Evolutionary conservation across 1,140 invertebrate species (phyloP), one percentile per base, ranked within the genome.

Genomic region (Cyclargus thomasi): DNA sequence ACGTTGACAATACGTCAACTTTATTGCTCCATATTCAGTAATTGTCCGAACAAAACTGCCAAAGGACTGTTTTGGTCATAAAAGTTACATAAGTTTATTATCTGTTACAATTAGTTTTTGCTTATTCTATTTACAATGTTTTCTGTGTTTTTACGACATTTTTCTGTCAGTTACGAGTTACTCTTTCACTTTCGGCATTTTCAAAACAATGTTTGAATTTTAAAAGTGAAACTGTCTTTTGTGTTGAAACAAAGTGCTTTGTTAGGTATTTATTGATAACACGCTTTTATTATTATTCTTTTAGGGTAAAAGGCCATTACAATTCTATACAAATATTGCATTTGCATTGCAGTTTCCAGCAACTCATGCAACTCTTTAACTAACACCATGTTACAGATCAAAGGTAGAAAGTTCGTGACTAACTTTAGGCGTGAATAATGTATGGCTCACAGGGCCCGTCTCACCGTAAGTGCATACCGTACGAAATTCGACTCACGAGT

Each of bases 81-180:
- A 47, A 47, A 47, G 39, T 47, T 47, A 47, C 39, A 47, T 47
- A 47, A 47, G 39, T 47, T 47, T 47, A 47, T 47, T 47, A 47
- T 39, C 36, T 14, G 39, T 47, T 47, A 47, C 39, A 47, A 47
- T 47, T 47, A 47, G 39, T 11, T 47, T 47, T 11, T 11, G 29
- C 29, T 29, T 29, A 14, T 47, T 47, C 14, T 11, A 47, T 8
- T 47, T 16, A 29, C 29, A 29, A 29, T 29, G 39, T 47, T 47
- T 47, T 16, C 10, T 47, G 14, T 16, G 14, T 14, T 14, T 47
- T 47, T 2, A 47, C 39, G 39, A 16, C 10, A 14, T 47, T 47
- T 7, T 29, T 29, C 5, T 8, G 39, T 47, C 14, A 14, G 14
- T 47, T 14, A 47, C 39, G 39, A 39, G 23, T 29, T 29, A 29